Evolutionary conservation across 2,113 vertebrate species (phyloP).

Genomic region (Heteronetta atricapilla): DNA sequence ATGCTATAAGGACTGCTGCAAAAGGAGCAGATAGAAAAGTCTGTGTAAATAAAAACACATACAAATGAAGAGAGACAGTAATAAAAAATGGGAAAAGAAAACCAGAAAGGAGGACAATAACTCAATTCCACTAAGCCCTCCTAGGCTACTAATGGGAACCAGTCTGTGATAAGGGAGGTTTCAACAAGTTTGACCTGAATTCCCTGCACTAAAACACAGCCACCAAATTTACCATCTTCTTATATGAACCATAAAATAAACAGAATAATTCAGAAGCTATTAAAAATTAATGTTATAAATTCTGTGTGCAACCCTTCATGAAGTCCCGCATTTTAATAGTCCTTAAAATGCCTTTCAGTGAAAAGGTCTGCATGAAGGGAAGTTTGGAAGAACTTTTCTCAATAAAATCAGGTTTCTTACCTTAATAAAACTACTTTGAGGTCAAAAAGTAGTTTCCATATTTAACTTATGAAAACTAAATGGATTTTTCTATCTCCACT

Average conservation of each 20-base stretch:
- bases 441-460: not conserved
- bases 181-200: constrained; percentile 38
- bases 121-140: not conserved
- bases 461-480: not conserved
- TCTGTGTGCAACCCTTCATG: constrained; percentile 21
- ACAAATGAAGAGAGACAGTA: not conserved
- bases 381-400: not conserved
- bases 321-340: constrained; percentile 34
- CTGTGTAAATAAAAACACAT: not conserved
- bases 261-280: constrained; percentile 68
- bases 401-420: constrained; percentile 9
- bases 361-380: not conserved
- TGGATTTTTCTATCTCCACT: not conserved
- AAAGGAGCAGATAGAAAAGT: not conserved
- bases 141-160: not conserved
- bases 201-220: constrained; percentile 11
- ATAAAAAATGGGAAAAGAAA: not conserved
- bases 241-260: constrained; percentile 51
- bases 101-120: not conserved
- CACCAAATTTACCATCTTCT: constrained; percentile 6
- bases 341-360: constrained; percentile 21
- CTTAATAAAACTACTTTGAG: not conserved
- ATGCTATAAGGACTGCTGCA: not conserved
- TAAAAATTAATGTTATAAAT: constrained; percentile 58
- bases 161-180: not conserved